A percentile compares a stretch with the other conserved stretches of the same genome.
Evolutionary conservation across 1,140 invertebrate genomes (phyloP).

Genomic region (Conus betulinus): DNA sequence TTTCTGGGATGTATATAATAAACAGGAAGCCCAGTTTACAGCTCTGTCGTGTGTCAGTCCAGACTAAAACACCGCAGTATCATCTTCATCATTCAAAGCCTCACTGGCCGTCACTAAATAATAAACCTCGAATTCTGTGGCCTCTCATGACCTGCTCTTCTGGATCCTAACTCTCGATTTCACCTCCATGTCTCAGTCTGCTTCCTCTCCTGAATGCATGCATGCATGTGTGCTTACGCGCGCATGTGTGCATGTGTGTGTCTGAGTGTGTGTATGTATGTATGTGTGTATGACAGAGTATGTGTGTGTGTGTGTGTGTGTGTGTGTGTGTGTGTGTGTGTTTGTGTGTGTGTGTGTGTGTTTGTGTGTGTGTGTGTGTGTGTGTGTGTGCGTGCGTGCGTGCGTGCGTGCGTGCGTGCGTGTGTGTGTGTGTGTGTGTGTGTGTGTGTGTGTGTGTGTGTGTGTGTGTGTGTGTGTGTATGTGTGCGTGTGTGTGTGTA

Average conservation of each 20-base stretch:
- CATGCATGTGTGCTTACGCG: background rate
- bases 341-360: no score
- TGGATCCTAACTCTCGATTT: no score
- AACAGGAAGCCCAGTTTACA: no score
- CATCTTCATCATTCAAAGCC: no score
- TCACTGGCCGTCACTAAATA: no score
- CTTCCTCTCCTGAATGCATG: background rate
- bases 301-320: background rate
- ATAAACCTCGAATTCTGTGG: no score
- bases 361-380: background rate
- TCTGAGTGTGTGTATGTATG: background rate
- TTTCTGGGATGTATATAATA: no score
- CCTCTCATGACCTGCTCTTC: no score
- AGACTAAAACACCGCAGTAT: no score
- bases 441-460: background rate
- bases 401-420: background rate
- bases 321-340: background rate
- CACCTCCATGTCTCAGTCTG: background rate
- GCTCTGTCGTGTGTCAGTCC: no score
- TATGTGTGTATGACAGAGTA: no score
- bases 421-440: background rate
- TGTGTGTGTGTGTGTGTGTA: background rate
- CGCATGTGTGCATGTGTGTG: constrained; percentile 1
- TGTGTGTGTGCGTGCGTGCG: background rate
- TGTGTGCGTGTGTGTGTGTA: background rate